Conservation (phyloP, 2,888 invertebrate species). For the Cartodere bifasciata region DNA sequence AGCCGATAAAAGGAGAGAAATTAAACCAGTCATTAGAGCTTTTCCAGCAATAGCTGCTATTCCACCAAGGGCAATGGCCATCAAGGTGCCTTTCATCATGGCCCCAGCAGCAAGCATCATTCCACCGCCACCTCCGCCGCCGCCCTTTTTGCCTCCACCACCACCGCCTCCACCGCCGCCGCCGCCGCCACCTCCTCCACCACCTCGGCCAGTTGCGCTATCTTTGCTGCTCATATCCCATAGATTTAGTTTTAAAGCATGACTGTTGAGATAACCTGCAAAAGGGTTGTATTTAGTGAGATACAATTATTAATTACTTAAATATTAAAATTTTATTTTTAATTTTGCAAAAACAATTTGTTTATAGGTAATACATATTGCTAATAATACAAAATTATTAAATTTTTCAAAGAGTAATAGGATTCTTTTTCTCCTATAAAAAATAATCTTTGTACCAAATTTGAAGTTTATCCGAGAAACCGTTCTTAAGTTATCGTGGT, state of each 20-base stretch:
- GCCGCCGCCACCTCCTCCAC: constrained; percentile 23
- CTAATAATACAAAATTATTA: no score
- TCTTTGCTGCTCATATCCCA: constrained; percentile 25
- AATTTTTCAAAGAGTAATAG: no score
- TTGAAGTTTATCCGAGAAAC: no score
- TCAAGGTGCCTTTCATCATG: constrained; percentile 51
- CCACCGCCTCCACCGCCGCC: constrained; percentile 28
- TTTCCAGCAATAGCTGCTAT: constrained; percentile 71
- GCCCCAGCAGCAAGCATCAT: constrained; percentile 33
- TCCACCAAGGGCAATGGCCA: constrained; percentile 48
- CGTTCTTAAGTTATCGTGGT: no score
- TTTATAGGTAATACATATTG: no score
- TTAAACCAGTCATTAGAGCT: constrained; percentile 68
- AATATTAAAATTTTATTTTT: no score
- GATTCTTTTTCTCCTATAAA: no score
- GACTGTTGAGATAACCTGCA: constrained; percentile 55
- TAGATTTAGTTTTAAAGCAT: constrained; percentile 54
- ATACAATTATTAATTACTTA: no score
- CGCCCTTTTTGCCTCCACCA: constrained; percentile 33
- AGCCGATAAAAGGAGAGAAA: constrained; percentile 66
- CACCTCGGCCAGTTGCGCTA: constrained; percentile 40
- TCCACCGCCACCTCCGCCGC: constrained; percentile 37
- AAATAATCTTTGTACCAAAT: no score
- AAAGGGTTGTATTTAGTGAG: no score
- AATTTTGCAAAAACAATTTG: no score